These are phyloP conservation scores for Diabrotica undecimpunctata DNA, from an alignment of 1,140 invertebrate genomes.

Conservation along the genomic window DNA sequence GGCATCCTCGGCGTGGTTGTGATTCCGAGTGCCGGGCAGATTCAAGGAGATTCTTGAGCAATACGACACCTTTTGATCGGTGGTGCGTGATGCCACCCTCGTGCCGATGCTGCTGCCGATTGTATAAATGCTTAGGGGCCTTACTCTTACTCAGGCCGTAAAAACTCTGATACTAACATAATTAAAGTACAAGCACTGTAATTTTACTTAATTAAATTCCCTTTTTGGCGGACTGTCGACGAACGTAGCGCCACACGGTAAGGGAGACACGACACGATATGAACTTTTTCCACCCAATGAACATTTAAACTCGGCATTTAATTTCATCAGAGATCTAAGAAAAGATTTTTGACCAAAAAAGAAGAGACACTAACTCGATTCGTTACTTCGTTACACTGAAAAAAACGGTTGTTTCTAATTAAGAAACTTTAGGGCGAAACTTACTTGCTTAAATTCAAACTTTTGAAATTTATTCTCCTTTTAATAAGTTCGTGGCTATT, in stretches of 20 bases:
- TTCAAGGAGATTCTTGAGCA: conserved; percentile 27
- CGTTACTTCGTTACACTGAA: conserved; percentile 17
- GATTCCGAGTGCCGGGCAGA: conserved; percentile 13
- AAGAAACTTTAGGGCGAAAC: not conserved
- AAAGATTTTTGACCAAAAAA: conserved; percentile 51
- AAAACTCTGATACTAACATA: conserved; percentile 53
- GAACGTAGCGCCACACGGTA: conserved; percentile 33
- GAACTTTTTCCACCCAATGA: conserved; percentile 51
- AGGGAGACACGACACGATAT: conserved; percentile 41
- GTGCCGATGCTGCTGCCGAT: conserved; percentile 27
- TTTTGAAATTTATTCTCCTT: too few relatives aligned
- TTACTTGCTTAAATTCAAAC: too few relatives aligned
- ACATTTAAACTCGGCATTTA: conserved; percentile 52
- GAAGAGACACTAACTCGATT: conserved; percentile 32
- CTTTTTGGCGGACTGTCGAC: conserved; percentile 43
- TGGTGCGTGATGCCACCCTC: conserved; percentile 31
- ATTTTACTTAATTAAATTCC: conserved; percentile 56
- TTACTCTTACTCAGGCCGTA: conserved; percentile 35
- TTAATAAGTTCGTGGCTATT: too few relatives aligned
- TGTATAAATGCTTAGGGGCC: conserved; percentile 34
- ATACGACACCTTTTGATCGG: conserved; percentile 44
- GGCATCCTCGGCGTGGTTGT: not conserved
- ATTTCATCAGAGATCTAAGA: conserved; percentile 51
- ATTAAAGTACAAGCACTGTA: conserved; percentile 55
- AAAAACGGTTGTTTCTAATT: not conserved